Evolutionary conservation across 2,888 invertebrate genomes (phyloP).

Genomic region (Cordilura impudica): DNA sequence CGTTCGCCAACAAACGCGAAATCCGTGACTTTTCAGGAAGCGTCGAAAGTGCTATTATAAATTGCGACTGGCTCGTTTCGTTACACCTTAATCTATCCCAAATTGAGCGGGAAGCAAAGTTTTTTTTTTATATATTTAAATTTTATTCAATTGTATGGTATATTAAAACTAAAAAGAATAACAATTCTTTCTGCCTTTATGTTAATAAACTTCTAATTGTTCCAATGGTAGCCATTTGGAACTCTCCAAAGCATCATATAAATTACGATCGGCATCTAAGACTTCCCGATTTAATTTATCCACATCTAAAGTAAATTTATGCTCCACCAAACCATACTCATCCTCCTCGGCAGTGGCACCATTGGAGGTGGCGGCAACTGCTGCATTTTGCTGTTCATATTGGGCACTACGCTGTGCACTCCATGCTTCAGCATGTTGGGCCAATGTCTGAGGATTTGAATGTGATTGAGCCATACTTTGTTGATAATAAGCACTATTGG

Average conservation of each 20-base stretch:
- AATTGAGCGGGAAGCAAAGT: too few relatives aligned
- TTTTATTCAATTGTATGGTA: not conserved
- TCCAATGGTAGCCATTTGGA: conserved; percentile 91
- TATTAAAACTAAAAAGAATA: not conserved
- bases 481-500: conserved; percentile 75
- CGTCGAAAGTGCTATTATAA: too few relatives aligned
- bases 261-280: conserved; percentile 85
- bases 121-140: not conserved
- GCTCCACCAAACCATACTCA: conserved; percentile 88
- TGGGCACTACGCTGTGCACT: conserved; percentile 78
- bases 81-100: too few relatives aligned
- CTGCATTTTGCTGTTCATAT: conserved; percentile 73
- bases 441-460: conserved; percentile 75
- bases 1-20: too few relatives aligned
- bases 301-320: conserved; percentile 85
- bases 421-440: conserved; percentile 79
- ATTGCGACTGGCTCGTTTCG: too few relatives aligned
- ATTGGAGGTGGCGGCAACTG: conserved; percentile 72
- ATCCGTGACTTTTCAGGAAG: too few relatives aligned
- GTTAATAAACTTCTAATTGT: conserved; percentile 82
- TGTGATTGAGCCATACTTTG: conserved; percentile 77
- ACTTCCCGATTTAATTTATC: conserved; percentile 88
- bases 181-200: too few relatives aligned
- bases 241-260: conserved; percentile 90
- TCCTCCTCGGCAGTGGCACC: conserved; percentile 79